Conservation (phyloP, 30 jellyfish, hydroid and myxozoan species). For the Turritopsis rubra region DNA sequence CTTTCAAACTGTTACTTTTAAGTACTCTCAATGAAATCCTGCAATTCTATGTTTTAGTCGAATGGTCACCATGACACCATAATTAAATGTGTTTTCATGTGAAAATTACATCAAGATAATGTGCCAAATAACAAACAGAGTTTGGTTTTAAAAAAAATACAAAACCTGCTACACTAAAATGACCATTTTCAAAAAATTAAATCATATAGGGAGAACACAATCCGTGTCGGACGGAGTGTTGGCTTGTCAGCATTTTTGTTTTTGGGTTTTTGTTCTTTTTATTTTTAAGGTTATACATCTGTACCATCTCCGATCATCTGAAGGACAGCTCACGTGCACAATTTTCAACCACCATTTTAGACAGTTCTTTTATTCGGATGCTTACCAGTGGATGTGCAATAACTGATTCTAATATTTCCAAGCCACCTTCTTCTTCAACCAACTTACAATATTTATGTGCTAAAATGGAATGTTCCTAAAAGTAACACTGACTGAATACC, state of each 20-base stretch:
- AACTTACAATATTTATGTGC: slow-evolving; percentile 60
- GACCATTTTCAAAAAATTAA: not conserved
- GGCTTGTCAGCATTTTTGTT: too few species aligned
- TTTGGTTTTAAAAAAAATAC: not conserved
- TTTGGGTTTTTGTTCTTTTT: not conserved
- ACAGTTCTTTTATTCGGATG: slow-evolving; percentile 20
- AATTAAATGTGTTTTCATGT: not conserved
- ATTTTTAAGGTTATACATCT: not conserved
- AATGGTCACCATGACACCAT: too few species aligned
- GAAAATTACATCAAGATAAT: not conserved
- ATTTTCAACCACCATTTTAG: slow-evolving; percentile 26
- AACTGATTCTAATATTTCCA: slow-evolving; percentile 32
- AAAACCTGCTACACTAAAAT: not conserved
- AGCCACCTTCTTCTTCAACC: slow-evolving; percentile 53
- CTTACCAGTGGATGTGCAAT: slow-evolving; percentile 19
- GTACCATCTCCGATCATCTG: not conserved
- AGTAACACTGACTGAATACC: not conserved
- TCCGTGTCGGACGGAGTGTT: not conserved
- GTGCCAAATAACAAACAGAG: not conserved
- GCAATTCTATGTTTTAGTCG: too few species aligned
- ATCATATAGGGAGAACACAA: not conserved
- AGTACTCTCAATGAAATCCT: too few species aligned
- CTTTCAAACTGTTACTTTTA: too few species aligned
- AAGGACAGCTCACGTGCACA: slow-evolving; percentile 6
- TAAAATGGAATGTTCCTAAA: too few species aligned